Conservation (phyloP, 2,113 vertebrate genomes). For the Alethe castanea region DNA sequence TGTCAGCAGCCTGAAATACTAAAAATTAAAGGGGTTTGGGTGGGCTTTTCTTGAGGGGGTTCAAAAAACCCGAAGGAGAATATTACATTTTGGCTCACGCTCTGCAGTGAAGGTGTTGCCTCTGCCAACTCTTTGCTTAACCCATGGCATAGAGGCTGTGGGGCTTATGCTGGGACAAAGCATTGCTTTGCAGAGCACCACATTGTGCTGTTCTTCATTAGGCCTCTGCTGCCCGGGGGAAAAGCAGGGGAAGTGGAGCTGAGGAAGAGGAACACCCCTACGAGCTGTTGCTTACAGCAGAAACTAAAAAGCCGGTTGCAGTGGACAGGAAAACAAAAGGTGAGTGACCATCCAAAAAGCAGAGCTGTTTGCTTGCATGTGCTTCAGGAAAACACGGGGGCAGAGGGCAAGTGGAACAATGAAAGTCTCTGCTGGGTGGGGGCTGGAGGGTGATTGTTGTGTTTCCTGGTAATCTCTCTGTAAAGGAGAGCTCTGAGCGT, state of each 20-base stretch:
- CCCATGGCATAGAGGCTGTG: neutral
- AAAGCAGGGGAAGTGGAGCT: slow-evolving; percentile 72
- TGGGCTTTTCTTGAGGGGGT: neutral
- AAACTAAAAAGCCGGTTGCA: slow-evolving; percentile 81
- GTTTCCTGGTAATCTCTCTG: slow-evolving; percentile 4
- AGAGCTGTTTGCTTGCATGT: neutral
- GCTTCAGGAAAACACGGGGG: neutral
- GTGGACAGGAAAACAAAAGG: slow-evolving; percentile 72
- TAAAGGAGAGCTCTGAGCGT: neutral
- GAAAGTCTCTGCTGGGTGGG: neutral
- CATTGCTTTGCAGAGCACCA: neutral
- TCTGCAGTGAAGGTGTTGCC: neutral
- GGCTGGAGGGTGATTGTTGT: neutral
- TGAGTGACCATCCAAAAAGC: slow-evolving; percentile 30
- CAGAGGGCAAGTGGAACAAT: neutral
- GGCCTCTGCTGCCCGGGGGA: slow-evolving; percentile 77
- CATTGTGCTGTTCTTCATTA: slow-evolving; percentile 55
- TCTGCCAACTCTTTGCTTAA: neutral
- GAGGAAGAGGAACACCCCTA: slow-evolving; percentile 88
- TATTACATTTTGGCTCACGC: neutral
- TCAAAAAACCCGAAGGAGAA: neutral
- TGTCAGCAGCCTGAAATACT: neutral
- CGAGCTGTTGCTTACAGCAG: slow-evolving; percentile 87
- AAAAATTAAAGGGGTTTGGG: neutral
- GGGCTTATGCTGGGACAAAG: neutral